phyloP scores from a whole-genome alignment of 1,140 invertebrate species.

The Phymastichus coffea region DNA sequence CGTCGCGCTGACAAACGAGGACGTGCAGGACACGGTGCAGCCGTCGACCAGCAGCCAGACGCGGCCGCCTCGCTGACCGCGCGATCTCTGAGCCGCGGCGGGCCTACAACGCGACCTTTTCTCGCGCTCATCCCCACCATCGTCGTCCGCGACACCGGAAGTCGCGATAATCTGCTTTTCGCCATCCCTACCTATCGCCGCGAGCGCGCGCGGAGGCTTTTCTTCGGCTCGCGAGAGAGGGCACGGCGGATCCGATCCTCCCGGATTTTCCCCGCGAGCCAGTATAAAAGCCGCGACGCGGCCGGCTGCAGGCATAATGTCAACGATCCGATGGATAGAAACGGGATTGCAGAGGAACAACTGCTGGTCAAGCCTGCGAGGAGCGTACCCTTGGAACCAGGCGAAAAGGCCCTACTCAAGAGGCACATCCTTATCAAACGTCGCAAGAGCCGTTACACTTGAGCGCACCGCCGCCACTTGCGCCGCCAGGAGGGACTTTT shows the following conservation, averaged over 20 bases:
- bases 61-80: background rate
- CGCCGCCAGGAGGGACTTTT: background rate
- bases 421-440: background rate
- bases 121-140: background rate
- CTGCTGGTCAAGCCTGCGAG: slow-evolving; percentile 6
- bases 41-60: background rate
- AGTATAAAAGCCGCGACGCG: slow-evolving; percentile 31
- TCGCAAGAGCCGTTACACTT: slow-evolving; percentile 5
- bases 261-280: slow-evolving; percentile 9
- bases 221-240: background rate
- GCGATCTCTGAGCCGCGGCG: slow-evolving; percentile 3
- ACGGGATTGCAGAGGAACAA: slow-evolving; percentile 3
- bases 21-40: too few species aligned
- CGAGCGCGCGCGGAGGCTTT: background rate
- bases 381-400: background rate
- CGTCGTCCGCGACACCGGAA: background rate
- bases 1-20: too few species aligned
- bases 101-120: background rate
- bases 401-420: background rate
- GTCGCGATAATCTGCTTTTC: background rate
- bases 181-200: background rate
- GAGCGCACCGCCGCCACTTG: background rate
- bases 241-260: background rate
- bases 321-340: slow-evolving; percentile 37
- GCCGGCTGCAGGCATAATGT: slow-evolving; percentile 28